These are phyloP conservation scores for Jacana jacana DNA, from an alignment of 2,113 vertebrate species.

Conservation along the genomic window DNA sequence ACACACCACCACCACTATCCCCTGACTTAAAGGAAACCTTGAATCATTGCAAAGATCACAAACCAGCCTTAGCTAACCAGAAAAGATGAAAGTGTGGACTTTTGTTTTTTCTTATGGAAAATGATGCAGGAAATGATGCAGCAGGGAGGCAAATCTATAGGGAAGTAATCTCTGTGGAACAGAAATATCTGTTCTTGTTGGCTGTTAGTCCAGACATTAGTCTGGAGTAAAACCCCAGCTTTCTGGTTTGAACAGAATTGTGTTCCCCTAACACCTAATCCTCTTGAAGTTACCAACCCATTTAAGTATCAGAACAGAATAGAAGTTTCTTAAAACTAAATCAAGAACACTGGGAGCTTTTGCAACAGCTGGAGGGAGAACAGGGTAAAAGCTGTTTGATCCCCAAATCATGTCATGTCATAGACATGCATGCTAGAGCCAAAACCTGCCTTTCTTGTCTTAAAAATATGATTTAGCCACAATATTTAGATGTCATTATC, in stretches of 20 bases:
- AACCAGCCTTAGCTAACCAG: background rate
- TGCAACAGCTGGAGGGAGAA: background rate
- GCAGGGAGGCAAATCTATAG: background rate
- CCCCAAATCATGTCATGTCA: background rate
- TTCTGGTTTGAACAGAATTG: background rate
- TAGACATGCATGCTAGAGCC: background rate
- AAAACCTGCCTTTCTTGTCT: background rate
- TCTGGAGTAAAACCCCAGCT: background rate
- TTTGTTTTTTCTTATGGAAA: background rate
- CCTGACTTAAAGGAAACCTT: background rate
- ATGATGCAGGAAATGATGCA: background rate
- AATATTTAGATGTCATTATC: background rate
- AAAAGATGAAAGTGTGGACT: background rate
- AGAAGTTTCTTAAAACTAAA: background rate
- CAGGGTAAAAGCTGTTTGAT: background rate
- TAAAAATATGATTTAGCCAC: background rate
- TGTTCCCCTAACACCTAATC: background rate
- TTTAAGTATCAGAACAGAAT: background rate
- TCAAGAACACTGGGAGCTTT: background rate
- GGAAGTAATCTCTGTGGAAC: background rate
- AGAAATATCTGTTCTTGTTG: background rate
- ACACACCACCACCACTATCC: too few relatives aligned
- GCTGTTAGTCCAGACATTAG: background rate
- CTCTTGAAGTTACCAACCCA: background rate
- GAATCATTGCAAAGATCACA: background rate